Conservation (phyloP, 2,113 vertebrate genomes). For the Phocoena sinus region DNA sequence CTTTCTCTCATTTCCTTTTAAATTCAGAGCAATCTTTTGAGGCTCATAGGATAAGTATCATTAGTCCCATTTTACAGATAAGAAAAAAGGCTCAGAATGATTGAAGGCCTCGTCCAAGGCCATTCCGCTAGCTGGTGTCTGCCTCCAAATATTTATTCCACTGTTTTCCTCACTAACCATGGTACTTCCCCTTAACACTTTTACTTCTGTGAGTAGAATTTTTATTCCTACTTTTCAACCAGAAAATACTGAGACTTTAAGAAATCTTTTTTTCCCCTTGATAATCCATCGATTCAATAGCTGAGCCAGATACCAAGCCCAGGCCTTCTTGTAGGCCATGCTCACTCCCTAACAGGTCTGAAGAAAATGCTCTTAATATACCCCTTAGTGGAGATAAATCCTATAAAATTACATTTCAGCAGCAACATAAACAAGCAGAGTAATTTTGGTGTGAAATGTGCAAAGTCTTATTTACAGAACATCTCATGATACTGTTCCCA, state of each 20-base stretch:
- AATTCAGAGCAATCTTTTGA: not conserved
- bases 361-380: slow-evolving; percentile 38
- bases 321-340: slow-evolving; percentile 2
- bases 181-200: not conserved
- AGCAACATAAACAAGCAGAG: slow-evolving; percentile 57
- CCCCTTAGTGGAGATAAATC: slow-evolving; percentile 58
- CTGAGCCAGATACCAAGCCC: slow-evolving; percentile 34
- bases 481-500: slow-evolving; percentile 78
- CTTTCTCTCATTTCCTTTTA: slow-evolving; percentile 20
- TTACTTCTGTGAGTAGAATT: not conserved
- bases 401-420: slow-evolving; percentile 61
- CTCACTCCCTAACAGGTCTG: slow-evolving; percentile 21
- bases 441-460: slow-evolving; percentile 68
- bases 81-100: not conserved
- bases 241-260: slow-evolving; percentile 5
- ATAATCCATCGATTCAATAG: not conserved
- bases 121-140: not conserved
- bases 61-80: not conserved
- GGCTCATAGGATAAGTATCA: not conserved
- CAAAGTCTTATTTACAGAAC: slow-evolving; percentile 69
- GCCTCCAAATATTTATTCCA: not conserved
- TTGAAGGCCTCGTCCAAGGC: not conserved
- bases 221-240: slow-evolving; percentile 32
- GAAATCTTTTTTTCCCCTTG: not conserved
- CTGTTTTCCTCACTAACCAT: not conserved